phyloP scores from a whole-genome alignment of 2,888 invertebrate species.

The Drosophila multiciliata region DNA sequence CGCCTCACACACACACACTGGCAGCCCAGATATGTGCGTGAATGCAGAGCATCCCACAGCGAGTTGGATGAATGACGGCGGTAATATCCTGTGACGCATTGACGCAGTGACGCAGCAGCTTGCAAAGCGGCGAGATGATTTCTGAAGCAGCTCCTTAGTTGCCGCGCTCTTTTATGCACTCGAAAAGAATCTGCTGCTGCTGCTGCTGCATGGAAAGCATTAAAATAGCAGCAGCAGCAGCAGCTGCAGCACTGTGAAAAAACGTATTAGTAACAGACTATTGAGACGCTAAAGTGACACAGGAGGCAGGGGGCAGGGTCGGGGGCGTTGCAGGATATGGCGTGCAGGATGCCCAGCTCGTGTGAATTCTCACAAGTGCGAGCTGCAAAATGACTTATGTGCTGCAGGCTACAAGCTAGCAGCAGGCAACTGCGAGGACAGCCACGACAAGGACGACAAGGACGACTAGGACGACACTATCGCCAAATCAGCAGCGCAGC shows the following conservation, averaged over 20 bases:
- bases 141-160: slow-evolving; percentile 55
- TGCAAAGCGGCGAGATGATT: slow-evolving; percentile 37
- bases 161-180: slow-evolving; percentile 70
- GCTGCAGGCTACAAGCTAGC: slow-evolving; percentile 52
- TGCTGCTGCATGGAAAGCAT: slow-evolving; percentile 71
- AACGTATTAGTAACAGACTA: slow-evolving; percentile 79
- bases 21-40: slow-evolving; percentile 64
- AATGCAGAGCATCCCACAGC: slow-evolving; percentile 24
- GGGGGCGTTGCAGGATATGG: slow-evolving; percentile 12
- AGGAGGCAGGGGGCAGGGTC: slow-evolving; percentile 29
- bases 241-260: slow-evolving; percentile 58
- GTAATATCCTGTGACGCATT: slow-evolving; percentile 80
- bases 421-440: slow-evolving; percentile 11
- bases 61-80: slow-evolving; percentile 74
- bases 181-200: slow-evolving; percentile 68
- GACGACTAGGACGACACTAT: slow-evolving; percentile 69
- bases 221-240: slow-evolving; percentile 61
- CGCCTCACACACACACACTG: slow-evolving; percentile 39
- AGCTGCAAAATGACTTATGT: slow-evolving; percentile 76
- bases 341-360: slow-evolving; percentile 59
- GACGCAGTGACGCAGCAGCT: slow-evolving; percentile 70
- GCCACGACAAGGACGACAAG: neutral
- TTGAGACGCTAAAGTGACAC: slow-evolving; percentile 76
- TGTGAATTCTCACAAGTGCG: slow-evolving; percentile 78
- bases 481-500: slow-evolving; percentile 77